Conservation (phyloP, 2,797 vertebrate species). For the Leptoclinus maculatus region DNA sequence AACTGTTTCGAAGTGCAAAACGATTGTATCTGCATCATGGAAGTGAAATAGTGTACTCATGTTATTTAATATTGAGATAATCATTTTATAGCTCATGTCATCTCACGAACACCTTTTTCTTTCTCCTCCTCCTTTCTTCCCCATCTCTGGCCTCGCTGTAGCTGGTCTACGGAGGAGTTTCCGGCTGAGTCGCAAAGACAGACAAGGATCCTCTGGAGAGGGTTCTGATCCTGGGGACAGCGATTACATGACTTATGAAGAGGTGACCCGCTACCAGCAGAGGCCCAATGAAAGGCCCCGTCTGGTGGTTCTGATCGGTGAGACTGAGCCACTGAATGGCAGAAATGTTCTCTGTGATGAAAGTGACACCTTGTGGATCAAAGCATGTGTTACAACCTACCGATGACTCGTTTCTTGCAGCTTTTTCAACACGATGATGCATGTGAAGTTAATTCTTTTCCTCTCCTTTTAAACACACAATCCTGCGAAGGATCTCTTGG, state of each 20-base stretch:
- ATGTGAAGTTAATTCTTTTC: not conserved
- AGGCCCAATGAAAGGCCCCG: conserved; percentile 89
- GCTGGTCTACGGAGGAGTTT: conserved; percentile 96
- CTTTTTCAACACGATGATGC: not conserved
- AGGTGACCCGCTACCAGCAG: conserved; percentile 93
- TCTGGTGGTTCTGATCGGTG: conserved; percentile 94
- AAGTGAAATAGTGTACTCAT: conserved; percentile 5
- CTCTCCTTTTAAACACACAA: not conserved
- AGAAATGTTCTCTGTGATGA: not conserved
- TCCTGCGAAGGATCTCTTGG: conserved; percentile 89
- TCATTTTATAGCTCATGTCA: not conserved
- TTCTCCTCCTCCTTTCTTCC: conserved; percentile 14
- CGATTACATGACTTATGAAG: conserved; percentile 92
- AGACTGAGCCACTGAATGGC: conserved; percentile 48
- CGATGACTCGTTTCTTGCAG: not conserved
- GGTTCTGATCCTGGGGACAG: conserved; percentile 75
- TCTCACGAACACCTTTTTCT: conserved; percentile 29
- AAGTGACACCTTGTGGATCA: conserved; percentile 60
- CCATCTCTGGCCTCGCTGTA: conserved; percentile 53
- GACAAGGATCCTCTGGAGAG: conserved; percentile 83
- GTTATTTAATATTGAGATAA: not conserved
- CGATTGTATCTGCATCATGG: conserved; percentile 13
- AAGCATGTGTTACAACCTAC: conserved; percentile 6
- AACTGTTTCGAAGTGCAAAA: not conserved
- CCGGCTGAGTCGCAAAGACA: conserved; percentile 91